Conservation (phyloP, 2,113 vertebrate genomes). For the Helogale parvula region DNA sequence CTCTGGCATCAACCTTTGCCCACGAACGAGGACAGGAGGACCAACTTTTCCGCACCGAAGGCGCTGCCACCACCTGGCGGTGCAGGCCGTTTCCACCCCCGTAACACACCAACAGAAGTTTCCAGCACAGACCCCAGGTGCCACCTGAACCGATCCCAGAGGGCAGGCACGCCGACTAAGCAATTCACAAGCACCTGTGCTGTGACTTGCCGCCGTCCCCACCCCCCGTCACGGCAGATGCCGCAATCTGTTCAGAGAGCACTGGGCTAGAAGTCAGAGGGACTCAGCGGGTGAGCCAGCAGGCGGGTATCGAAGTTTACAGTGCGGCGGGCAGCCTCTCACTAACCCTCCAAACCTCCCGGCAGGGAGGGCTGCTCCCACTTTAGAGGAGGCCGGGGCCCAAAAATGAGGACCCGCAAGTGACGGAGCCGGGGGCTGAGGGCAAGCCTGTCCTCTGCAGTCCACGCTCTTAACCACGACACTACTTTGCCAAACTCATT, state of each 20-base stretch:
- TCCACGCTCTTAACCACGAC: background rate
- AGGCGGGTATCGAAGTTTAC: background rate
- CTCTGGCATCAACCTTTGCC: background rate
- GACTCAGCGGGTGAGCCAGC: background rate
- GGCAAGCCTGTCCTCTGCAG: background rate
- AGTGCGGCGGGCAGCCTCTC: background rate
- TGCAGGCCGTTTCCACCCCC: background rate
- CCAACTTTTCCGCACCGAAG: background rate
- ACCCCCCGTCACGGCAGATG: background rate
- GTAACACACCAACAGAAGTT: background rate
- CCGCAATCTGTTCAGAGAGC: constrained; percentile 21
- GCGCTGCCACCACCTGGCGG: background rate
- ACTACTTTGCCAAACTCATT: background rate
- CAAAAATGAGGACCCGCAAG: background rate
- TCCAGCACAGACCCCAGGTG: background rate
- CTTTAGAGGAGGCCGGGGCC: background rate
- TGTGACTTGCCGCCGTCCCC: background rate
- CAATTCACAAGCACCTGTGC: constrained; percentile 31
- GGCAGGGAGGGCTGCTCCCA: background rate
- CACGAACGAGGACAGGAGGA: background rate
- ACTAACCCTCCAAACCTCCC: background rate
- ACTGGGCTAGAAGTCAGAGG: constrained; percentile 3
- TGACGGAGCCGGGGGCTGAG: background rate
- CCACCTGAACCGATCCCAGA: constrained; percentile 1
- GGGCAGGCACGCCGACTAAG: background rate